Conservation (phyloP, 92 coral and sea anemone genomes). For the Parazoanthus atlanticus region DNA sequence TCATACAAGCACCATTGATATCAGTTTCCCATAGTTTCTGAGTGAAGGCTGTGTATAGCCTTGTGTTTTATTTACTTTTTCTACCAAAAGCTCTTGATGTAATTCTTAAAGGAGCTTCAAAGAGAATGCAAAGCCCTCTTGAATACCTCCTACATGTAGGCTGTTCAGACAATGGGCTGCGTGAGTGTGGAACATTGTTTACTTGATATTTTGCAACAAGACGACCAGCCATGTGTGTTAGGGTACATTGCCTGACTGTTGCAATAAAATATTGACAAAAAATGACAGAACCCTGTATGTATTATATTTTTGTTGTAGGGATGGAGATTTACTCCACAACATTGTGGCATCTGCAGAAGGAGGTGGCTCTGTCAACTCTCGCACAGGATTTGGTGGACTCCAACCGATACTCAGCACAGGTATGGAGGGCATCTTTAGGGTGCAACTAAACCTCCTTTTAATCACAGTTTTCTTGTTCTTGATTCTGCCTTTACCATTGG, state of each 20-base stretch:
- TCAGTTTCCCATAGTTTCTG: too few relatives aligned
- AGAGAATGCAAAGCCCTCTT: too few relatives aligned
- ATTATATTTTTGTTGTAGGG: constrained; percentile 53
- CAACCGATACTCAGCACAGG: constrained; percentile 92
- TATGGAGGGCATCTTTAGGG: constrained; percentile 7
- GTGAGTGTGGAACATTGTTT: too few relatives aligned
- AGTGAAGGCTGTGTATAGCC: too few relatives aligned
- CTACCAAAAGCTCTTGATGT: too few relatives aligned
- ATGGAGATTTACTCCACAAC: constrained; percentile 98
- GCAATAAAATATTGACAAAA: not conserved
- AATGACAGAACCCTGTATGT: not conserved
- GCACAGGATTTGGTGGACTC: constrained; percentile 95
- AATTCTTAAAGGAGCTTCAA: too few relatives aligned
- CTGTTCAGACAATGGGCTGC: too few relatives aligned
- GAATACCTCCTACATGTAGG: too few relatives aligned
- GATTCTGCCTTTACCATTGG: not conserved
- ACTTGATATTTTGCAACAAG: too few relatives aligned
- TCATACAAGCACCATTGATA: too few relatives aligned
- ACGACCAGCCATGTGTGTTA: too few relatives aligned
- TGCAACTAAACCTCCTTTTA: not conserved
- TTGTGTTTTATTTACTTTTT: too few relatives aligned
- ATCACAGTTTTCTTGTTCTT: not conserved
- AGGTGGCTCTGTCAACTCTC: constrained; percentile 88
- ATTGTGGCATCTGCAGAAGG: constrained; percentile 96
- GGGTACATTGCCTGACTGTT: not conserved